These are phyloP conservation scores for Trachelus stipa DNA, from an alignment of 2,888 invertebrate species.

Conservation along the genomic window DNA sequence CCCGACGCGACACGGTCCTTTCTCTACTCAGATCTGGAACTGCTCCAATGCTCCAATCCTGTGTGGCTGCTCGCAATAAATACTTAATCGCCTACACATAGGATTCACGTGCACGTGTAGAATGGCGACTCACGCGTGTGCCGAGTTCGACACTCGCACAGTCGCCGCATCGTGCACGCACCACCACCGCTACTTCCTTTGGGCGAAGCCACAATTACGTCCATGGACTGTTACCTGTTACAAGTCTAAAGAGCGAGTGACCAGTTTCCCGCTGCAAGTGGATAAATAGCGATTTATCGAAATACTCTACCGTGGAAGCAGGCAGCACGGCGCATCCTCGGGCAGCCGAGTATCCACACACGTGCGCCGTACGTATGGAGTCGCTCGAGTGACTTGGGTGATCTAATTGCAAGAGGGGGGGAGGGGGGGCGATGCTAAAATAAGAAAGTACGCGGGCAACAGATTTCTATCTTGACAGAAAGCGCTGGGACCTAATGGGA, in stretches of 20 bases:
- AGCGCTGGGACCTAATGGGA: neutral
- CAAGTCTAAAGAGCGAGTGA: neutral
- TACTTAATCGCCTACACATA: neutral
- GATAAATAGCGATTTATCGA: neutral
- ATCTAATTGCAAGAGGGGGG: too few relatives aligned
- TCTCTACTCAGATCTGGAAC: neutral
- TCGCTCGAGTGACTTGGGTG: too few relatives aligned
- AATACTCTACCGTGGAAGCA: neutral
- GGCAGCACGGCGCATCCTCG: neutral
- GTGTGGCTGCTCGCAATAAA: neutral
- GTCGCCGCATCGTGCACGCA: too few relatives aligned
- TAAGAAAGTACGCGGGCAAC: neutral
- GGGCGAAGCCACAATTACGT: too few relatives aligned
- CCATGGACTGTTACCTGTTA: neutral
- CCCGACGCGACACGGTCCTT: neutral
- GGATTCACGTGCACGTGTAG: neutral
- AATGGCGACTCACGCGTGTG: neutral
- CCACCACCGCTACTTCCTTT: neutral
- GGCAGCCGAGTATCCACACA: too few relatives aligned
- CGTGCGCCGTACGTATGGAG: too few relatives aligned
- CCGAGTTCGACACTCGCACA: too few relatives aligned
- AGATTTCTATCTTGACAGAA: neutral
- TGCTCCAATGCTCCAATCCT: neutral
- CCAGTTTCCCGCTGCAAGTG: neutral
- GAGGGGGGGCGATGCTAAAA: too few relatives aligned